These are phyloP conservation scores for Pocillopora grandis DNA, from an alignment of 92 coral and sea anemone genomes.

Conservation along the genomic window DNA sequence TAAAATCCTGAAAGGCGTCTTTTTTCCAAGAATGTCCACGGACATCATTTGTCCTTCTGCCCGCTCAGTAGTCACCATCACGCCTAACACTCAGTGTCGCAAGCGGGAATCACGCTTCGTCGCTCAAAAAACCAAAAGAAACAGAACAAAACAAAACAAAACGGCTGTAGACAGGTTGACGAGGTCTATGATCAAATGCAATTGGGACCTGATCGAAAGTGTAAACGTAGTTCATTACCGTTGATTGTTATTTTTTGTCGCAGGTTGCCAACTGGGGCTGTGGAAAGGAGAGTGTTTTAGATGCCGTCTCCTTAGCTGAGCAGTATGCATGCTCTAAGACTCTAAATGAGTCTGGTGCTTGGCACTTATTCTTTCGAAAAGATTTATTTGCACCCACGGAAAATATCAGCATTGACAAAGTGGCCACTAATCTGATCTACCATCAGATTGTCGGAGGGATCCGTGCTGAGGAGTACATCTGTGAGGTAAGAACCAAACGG, in stretches of 20 bases:
- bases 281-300: slow-evolving; percentile 79
- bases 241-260: not conserved
- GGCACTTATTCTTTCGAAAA: slow-evolving; percentile 79
- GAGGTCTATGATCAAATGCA: too few species aligned
- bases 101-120: too few species aligned
- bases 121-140: too few species aligned
- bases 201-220: too few species aligned
- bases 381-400: slow-evolving; percentile 76
- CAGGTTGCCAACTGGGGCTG: slow-evolving; percentile 89
- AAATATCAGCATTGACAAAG: slow-evolving; percentile 64
- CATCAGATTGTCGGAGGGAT: slow-evolving; percentile 83
- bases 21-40: too few species aligned
- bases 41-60: too few species aligned
- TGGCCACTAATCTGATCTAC: slow-evolving; percentile 76
- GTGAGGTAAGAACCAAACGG: slow-evolving; percentile 44
- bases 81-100: too few species aligned
- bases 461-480: slow-evolving; percentile 72
- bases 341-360: slow-evolving; percentile 47
- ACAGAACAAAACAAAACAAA: too few species aligned
- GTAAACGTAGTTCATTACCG: too few species aligned
- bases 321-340: slow-evolving; percentile 76
- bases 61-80: too few species aligned
- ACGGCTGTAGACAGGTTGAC: too few species aligned
- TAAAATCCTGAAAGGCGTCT: too few species aligned
- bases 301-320: slow-evolving; percentile 83